Conservation (phyloP, 2,888 invertebrate genomes). For the Glyphotaelius pellucidus region DNA sequence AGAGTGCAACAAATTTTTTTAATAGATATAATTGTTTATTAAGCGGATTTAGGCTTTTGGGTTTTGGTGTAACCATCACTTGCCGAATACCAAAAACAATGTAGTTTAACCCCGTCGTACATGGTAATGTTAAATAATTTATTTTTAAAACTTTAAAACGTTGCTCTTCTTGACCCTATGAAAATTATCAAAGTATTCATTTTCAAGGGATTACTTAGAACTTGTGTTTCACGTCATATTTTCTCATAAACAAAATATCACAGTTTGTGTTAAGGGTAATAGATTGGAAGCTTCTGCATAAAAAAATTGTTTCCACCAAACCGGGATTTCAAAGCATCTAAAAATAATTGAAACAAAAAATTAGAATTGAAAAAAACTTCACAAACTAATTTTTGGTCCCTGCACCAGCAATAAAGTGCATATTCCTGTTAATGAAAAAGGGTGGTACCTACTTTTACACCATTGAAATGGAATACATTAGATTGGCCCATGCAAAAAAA, state of each 20-base stretch:
- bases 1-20: too few relatives aligned
- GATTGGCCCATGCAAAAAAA: background rate
- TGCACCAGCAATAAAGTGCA: constrained; percentile 45
- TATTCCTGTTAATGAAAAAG: constrained; percentile 52
- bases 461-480: background rate
- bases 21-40: too few relatives aligned
- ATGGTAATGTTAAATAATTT: too few relatives aligned
- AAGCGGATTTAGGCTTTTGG: too few relatives aligned
- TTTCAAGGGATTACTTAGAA: background rate
- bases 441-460: background rate
- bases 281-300: background rate
- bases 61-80: too few relatives aligned
- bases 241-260: background rate
- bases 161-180: too few relatives aligned
- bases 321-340: background rate
- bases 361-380: background rate
- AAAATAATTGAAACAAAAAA: background rate
- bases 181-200: too few relatives aligned
- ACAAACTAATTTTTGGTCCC: constrained; percentile 23
- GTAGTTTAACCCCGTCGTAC: too few relatives aligned
- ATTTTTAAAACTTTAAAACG: too few relatives aligned
- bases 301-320: background rate
- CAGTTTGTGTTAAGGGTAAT: background rate
- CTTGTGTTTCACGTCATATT: background rate
- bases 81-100: too few relatives aligned